A percentile compares a stretch with the other conserved stretches of the same genome.
Conservation (phyloP, 1,140 invertebrate genomes). For the Dinoponera quadriceps region DNA sequence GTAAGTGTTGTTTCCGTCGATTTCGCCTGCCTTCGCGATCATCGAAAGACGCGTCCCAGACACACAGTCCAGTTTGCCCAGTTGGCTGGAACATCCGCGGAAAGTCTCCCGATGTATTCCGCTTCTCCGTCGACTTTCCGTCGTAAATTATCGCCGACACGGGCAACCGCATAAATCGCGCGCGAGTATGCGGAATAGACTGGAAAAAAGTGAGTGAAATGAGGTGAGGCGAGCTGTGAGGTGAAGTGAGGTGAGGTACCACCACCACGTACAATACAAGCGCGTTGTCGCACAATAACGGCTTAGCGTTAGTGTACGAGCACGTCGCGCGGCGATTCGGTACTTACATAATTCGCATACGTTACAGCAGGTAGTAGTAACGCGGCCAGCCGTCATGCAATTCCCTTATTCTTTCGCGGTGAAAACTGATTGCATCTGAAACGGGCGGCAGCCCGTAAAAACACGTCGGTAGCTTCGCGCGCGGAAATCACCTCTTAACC, state of each 20-base stretch:
- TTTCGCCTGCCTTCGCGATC: background rate
- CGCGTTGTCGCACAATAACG: conserved; percentile 58
- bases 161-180: conserved; percentile 55
- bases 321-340: conserved; percentile 33
- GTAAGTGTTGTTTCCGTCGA: background rate
- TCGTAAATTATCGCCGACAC: conserved; percentile 28
- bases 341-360: conserved; percentile 71
- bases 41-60: background rate
- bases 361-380: conserved; percentile 47
- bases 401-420: conserved; percentile 61
- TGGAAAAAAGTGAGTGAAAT: conserved; percentile 37
- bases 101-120: conserved; percentile 23
- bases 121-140: background rate
- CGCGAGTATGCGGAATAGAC: conserved; percentile 43
- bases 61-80: background rate
- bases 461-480: conserved; percentile 18
- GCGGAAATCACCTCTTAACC: conserved; percentile 42
- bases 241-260: conserved; percentile 8
- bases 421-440: conserved; percentile 45
- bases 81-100: background rate
- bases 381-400: conserved; percentile 52
- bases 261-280: conserved; percentile 45
- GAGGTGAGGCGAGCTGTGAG: no score
- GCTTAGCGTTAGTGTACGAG: background rate
- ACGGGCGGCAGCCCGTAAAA: conserved; percentile 33